Percentiles rank a stretch among this genome's conserved stretches.
phyloP scores from a whole-genome alignment of 2,797 vertebrate species.

The Sebastes wilsoni region DNA sequence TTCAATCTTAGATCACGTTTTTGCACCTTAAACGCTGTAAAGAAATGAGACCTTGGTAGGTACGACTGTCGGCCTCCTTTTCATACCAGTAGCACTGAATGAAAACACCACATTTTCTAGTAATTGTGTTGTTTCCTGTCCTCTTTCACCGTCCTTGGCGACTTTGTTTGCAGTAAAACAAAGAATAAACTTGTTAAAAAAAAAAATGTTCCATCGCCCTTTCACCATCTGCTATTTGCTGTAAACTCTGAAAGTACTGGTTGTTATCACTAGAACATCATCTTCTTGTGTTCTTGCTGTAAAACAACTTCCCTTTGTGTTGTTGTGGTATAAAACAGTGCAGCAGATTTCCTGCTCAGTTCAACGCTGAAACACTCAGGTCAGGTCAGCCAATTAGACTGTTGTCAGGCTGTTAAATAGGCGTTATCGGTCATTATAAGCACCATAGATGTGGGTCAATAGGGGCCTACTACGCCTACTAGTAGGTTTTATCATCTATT shows the following conservation, averaged over 20 bases:
- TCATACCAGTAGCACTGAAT: not conserved
- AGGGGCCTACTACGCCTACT: too few relatives aligned
- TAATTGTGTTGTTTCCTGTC: not conserved
- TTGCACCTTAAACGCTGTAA: too few relatives aligned
- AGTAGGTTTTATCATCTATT: too few relatives aligned
- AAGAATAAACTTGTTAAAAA: constrained; percentile 3
- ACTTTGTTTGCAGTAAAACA: not conserved
- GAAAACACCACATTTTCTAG: not conserved
- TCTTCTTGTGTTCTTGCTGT: not conserved
- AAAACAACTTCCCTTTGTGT: not conserved
- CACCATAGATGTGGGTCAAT: too few relatives aligned
- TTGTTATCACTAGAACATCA: not conserved
- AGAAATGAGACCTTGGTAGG: constrained; percentile 3
- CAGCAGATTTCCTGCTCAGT: not conserved
- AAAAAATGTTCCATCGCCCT: not conserved
- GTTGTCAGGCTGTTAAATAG: too few relatives aligned
- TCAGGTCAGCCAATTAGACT: too few relatives aligned
- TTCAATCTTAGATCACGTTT: not conserved
- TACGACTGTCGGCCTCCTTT: not conserved
- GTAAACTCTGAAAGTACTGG: not conserved
- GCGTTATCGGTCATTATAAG: too few relatives aligned
- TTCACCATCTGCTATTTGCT: not conserved
- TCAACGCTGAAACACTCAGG: not conserved
- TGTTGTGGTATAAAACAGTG: not conserved
- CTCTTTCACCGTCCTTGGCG: not conserved